A percentile compares a stretch with the other conserved stretches of the same genome.
phyloP scores from a whole-genome alignment of 2,113 vertebrate genomes.

The Porphyrio hochstetteri region DNA sequence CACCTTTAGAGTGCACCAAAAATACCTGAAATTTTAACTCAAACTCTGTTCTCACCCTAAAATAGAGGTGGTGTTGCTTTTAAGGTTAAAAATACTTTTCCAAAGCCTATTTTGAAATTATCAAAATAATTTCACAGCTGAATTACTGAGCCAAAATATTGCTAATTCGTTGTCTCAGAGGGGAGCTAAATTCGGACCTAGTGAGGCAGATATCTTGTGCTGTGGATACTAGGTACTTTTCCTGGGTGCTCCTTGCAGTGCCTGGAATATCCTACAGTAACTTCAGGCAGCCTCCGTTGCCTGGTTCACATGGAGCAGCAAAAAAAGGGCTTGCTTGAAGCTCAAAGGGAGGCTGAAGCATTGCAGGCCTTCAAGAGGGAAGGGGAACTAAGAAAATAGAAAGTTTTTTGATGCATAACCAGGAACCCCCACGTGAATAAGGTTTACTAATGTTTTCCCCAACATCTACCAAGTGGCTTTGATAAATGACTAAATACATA shows the following conservation, averaged over 20 bases:
- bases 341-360: not conserved
- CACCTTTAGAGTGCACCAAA: not conserved
- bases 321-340: not conserved
- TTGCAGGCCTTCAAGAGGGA: not conserved
- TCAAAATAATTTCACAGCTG: not conserved
- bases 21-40: not conserved
- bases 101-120: not conserved
- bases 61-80: not conserved
- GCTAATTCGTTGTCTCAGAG: not conserved
- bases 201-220: not conserved
- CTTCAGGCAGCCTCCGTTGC: not conserved
- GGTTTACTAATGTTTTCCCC: conserved; percentile 22
- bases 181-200: not conserved
- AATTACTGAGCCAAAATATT: not conserved
- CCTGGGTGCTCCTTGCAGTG: not conserved
- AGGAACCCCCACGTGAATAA: not conserved
- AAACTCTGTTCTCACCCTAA: not conserved
- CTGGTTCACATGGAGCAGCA: not conserved
- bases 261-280: not conserved
- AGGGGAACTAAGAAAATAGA: not conserved
- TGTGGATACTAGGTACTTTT: not conserved
- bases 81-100: not conserved
- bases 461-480: conserved; percentile 11
- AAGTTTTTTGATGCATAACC: not conserved
- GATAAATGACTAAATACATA: conserved; percentile 44